Percentiles rank a stretch among this genome's conserved stretches.
Conservation (phyloP, 2,113 vertebrate species). For the Melospiza georgiana region DNA sequence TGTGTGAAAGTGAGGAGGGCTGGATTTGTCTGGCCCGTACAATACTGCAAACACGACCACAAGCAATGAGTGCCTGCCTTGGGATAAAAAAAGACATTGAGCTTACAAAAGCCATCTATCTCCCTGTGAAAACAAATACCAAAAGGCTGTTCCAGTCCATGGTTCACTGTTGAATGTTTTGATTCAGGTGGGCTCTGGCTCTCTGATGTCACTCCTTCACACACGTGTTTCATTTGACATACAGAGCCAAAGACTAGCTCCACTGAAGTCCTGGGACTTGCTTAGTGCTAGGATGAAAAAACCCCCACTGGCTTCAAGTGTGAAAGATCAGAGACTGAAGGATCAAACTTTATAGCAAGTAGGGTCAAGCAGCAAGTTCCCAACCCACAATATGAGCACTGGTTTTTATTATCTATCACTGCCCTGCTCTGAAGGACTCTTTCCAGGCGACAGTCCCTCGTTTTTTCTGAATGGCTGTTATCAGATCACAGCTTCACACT, state of each 20-base stretch:
- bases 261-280: not conserved
- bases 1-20: not conserved
- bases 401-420: not conserved
- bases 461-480: not conserved
- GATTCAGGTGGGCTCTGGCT: not conserved
- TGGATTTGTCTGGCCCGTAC: not conserved
- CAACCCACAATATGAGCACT: not conserved
- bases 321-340: not conserved
- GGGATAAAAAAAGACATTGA: not conserved
- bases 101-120: not conserved
- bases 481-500: slow-evolving; percentile 16
- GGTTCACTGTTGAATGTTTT: not conserved
- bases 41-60: not conserved
- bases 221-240: not conserved
- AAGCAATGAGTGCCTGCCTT: not conserved
- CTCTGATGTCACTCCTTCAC: not conserved
- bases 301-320: not conserved
- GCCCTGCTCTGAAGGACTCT: not conserved
- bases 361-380: slow-evolving; percentile 36
- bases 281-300: not conserved
- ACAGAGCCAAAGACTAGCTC: not conserved
- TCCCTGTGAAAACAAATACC: not conserved
- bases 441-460: not conserved
- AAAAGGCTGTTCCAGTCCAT: not conserved
- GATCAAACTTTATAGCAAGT: not conserved